Conservation (phyloP, 30 jellyfish, hydroid and myxozoan genomes). For the Pseudorhiza aurosa region DNA sequence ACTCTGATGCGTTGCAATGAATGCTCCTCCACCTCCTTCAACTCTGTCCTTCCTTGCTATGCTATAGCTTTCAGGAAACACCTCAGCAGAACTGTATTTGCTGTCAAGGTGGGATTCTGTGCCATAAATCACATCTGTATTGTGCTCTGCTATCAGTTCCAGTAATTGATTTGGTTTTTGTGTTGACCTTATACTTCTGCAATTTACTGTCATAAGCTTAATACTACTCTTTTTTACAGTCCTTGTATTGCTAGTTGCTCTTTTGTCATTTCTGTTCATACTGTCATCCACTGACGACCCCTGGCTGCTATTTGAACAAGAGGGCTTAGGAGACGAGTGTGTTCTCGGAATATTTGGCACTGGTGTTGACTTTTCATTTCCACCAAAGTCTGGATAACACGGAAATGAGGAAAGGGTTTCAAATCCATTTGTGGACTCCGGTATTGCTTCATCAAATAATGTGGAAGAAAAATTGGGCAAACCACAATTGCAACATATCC, state of each 20-base stretch:
- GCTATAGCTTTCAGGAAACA: not conserved
- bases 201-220: no score
- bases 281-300: no score
- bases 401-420: conserved; percentile 29
- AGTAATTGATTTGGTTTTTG: conserved; percentile 3
- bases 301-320: no score
- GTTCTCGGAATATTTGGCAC: conserved; percentile 10
- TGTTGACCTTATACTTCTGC: no score
- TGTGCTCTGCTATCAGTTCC: conserved; percentile 21
- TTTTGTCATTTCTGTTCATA: no score
- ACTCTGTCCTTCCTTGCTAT: not conserved
- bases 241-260: no score
- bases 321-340: no score
- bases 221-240: no score
- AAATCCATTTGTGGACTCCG: conserved; percentile 16
- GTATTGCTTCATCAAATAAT: conserved; percentile 10
- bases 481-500: conserved; percentile 52
- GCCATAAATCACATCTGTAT: conserved; percentile 17
- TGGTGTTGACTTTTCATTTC: conserved; percentile 1
- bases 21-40: not conserved
- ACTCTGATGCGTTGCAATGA: not conserved
- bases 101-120: conserved; percentile 49
- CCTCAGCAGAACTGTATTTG: conserved; percentile 19
- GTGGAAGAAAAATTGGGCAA: conserved; percentile 29
- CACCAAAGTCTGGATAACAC: conserved; percentile 22